Evolutionary conservation across 2,888 invertebrate species (phyloP).

Genomic region (Lepidonotus clava): DNA sequence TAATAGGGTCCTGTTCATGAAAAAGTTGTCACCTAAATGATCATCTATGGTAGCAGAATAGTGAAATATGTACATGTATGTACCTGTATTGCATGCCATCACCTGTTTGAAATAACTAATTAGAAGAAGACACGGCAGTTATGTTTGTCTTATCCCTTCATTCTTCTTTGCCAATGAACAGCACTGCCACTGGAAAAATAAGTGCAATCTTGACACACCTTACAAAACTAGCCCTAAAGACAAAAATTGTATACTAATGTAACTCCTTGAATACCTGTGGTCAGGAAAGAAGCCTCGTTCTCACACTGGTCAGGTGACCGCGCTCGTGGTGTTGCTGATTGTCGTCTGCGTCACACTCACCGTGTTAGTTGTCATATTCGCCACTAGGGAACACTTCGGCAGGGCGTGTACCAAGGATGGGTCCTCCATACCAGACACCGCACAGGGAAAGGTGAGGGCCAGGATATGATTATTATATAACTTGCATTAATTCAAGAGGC

Average conservation of each 20-base stretch:
- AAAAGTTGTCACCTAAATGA: no score
- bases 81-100: no score
- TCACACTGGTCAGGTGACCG: background rate
- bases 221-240: no score
- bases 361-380: background rate
- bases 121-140: background rate
- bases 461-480: background rate
- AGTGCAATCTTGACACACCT: no score
- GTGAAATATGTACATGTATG: no score
- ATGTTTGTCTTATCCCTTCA: background rate
- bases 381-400: background rate
- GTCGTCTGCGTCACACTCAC: background rate
- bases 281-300: background rate
- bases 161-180: background rate
- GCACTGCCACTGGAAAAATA: no score
- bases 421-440: background rate
- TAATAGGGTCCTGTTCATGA: no score
- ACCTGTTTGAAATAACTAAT: background rate
- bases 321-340: background rate
- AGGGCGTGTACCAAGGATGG: background rate
- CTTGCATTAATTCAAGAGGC: background rate
- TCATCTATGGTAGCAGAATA: no score
- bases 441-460: background rate
- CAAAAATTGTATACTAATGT: background rate
- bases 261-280: background rate